phyloP scores from a whole-genome alignment of 2,113 vertebrate species.

The Pedetes capensis region DNA sequence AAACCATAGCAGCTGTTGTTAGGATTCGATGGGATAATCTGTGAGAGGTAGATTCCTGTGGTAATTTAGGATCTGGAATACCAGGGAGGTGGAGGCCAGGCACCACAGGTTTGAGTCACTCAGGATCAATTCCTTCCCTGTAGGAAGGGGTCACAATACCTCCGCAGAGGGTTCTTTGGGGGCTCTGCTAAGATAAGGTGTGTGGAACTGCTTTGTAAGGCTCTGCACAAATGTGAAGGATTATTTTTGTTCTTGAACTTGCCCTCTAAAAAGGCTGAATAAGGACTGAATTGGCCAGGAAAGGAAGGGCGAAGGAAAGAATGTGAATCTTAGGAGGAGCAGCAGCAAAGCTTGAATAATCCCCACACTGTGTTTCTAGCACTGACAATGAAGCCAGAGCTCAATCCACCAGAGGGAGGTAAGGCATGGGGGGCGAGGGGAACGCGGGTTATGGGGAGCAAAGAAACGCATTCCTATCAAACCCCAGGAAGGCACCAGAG shows the following conservation, averaged over 20 bases:
- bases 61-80: not conserved
- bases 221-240: slow-evolving; percentile 18
- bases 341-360: slow-evolving; percentile 33
- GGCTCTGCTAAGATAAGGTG: not conserved
- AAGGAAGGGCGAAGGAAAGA: slow-evolving; percentile 46
- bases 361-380: slow-evolving; percentile 11
- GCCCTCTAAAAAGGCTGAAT: slow-evolving; percentile 51
- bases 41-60: not conserved
- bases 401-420: not conserved
- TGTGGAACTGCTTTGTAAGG: not conserved
- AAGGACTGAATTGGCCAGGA: slow-evolving; percentile 50
- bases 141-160: not conserved
- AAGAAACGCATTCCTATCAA: not conserved
- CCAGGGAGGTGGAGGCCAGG: not conserved
- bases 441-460: not conserved
- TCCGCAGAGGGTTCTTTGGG: not conserved
- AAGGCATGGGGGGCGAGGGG: not conserved
- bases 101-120: not conserved
- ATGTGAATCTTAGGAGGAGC: slow-evolving; percentile 46
- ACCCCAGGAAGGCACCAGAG: not conserved
- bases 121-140: not conserved
- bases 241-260: slow-evolving; percentile 27
- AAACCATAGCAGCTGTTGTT: not conserved
- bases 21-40: not conserved
- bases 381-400: not conserved